Evolutionary conservation across 2,888 invertebrate species (phyloP), one percentile per base, ranked within the genome.

Genomic region (Eurois occulta): DNA sequence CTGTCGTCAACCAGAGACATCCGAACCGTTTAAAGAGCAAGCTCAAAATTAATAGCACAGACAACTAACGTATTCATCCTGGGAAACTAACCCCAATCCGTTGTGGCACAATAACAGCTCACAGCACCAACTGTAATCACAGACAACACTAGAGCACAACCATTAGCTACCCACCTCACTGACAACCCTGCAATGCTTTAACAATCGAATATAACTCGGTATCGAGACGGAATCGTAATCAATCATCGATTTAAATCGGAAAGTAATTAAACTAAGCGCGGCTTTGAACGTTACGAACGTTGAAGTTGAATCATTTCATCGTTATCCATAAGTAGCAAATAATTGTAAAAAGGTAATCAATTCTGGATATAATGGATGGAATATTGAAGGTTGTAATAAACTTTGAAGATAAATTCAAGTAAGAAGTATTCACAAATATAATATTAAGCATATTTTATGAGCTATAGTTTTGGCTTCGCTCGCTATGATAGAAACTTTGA

Each of bases 161-260:
- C 52, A 68, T 68, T 81, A 81, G 35, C 32, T 21, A 21, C 35
- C n/a, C 35, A 68, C 67, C 52, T 55, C 66, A 2, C 35, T 71
- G 70, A 71, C 72, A 86, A 35, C 84, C 86, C 84, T 86, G 64
- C 66, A 67, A 74, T 48, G 67, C 55, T 55, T 73, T 55, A 67
- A 38, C 67, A 83, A 81, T 75, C 80, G 72, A 85, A 52, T 73
- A 38, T 46, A 43, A 75, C 41, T 76, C 75, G 78, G 60, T 73
- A 84, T 83, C 77, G 77, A 80, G 80, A 84, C 86, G 86, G 75
- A 85, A 82, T 85, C 80, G 85, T 86, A 86, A 90, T 90, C 88
- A 90, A 90, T 90, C 90, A 89, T 88, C 81, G 81, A 84, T 86
- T 88, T 84, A 80, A 88, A 90, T 90, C 84, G 85, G 81, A 90